A percentile compares a stretch with the other conserved stretches of the same genome.
These are phyloP conservation scores for Rhingia campestris DNA, from an alignment of 2,888 invertebrate species.

Conservation along the genomic window DNA sequence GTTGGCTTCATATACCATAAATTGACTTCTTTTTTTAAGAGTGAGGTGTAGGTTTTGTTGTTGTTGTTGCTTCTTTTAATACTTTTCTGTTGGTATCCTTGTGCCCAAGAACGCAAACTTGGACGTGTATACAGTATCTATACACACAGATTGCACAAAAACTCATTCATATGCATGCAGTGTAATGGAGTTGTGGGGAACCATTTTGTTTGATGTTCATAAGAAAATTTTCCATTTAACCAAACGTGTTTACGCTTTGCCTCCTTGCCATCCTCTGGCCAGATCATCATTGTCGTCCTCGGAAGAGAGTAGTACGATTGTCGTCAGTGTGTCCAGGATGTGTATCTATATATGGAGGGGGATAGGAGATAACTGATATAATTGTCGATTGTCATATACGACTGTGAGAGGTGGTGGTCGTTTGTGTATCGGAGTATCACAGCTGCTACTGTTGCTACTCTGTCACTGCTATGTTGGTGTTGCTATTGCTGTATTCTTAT, in stretches of 20 bases:
- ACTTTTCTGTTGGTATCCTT: slow-evolving; percentile 3
- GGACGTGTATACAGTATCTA: slow-evolving; percentile 13
- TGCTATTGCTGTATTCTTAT: slow-evolving; percentile 6
- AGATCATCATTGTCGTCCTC: slow-evolving; percentile 51
- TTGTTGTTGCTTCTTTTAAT: not conserved
- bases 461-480: not conserved
- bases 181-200: slow-evolving; percentile 60
- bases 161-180: slow-evolving; percentile 61
- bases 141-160: slow-evolving; percentile 25
- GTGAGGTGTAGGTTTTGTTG: slow-evolving; percentile 6
- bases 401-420: slow-evolving; percentile 10
- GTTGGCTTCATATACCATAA: slow-evolving; percentile 52
- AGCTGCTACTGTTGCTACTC: slow-evolving; percentile 21
- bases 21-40: slow-evolving; percentile 53
- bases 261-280: not conserved
- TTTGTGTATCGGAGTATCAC: slow-evolving; percentile 15
- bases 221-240: slow-evolving; percentile 66
- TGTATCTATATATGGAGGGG: slow-evolving; percentile 14
- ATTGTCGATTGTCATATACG: slow-evolving; percentile 34
- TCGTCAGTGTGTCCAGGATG: slow-evolving; percentile 53
- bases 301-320: slow-evolving; percentile 34
- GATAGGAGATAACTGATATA: slow-evolving; percentile 38
- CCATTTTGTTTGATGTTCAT: slow-evolving; percentile 68
- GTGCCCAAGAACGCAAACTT: slow-evolving; percentile 6
- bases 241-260: slow-evolving; percentile 59